Percentiles rank a stretch among this genome's conserved stretches.
Conservation (phyloP, 2,888 invertebrate species). For the Ypsolopha sequella region DNA sequence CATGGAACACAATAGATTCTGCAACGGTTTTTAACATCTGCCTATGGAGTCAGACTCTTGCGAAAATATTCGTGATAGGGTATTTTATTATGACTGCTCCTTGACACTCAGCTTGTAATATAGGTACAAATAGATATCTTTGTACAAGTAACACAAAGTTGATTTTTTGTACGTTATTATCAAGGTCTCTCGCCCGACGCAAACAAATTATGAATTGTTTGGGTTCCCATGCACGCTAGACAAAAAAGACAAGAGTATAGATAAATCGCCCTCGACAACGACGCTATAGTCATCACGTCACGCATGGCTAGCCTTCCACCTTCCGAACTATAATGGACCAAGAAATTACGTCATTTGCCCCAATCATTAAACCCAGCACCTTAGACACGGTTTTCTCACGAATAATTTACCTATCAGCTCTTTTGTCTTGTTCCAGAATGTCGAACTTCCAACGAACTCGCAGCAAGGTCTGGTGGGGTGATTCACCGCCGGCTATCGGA, state of each 20-base stretch:
- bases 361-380: constrained; percentile 47
- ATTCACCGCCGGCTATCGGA: constrained; percentile 50
- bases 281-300: constrained; percentile 29
- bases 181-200: background rate
- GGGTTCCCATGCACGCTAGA: constrained; percentile 42
- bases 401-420: constrained; percentile 29
- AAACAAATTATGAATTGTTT: constrained; percentile 7
- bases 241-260: constrained; percentile 33
- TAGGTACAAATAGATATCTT: background rate
- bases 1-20: constrained; percentile 42
- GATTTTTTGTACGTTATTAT: background rate
- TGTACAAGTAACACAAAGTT: background rate
- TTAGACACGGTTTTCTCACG: constrained; percentile 44
- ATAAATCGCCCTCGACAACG: constrained; percentile 36
- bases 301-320: constrained; percentile 40
- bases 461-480: constrained; percentile 79
- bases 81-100: constrained; percentile 25
- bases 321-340: constrained; percentile 47
- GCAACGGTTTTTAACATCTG: constrained; percentile 69
- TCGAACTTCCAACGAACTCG: constrained; percentile 76
- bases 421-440: constrained; percentile 58
- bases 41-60: constrained; percentile 19
- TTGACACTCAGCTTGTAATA: background rate
- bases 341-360: constrained; percentile 53
- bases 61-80: constrained; percentile 21